Percentiles rank a stretch among this genome's conserved stretches.
Conservation (phyloP, 1,140 invertebrate species). For the Calycopis cecrops region DNA sequence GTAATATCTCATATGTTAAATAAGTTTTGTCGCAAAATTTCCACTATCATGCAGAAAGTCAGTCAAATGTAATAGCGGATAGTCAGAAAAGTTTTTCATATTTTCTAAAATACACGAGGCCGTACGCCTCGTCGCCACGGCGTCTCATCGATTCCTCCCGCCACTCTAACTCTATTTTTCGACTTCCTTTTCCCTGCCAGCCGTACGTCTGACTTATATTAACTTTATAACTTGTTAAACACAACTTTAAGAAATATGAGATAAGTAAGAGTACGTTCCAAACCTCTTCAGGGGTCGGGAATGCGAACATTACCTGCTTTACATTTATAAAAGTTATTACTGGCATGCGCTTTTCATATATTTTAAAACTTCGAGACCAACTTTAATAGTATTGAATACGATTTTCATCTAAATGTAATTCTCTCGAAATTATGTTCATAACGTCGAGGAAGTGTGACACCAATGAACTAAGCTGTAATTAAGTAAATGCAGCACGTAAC, state of each 20-base stretch:
- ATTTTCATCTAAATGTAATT: conserved; percentile 9
- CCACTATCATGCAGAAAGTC: conserved; percentile 29
- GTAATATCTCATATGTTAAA: conserved; percentile 18
- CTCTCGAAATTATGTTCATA: conserved; percentile 6
- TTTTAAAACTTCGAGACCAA: conserved; percentile 12
- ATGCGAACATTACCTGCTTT: conserved; percentile 24
- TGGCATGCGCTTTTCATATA: conserved; percentile 15
- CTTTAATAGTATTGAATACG: background rate
- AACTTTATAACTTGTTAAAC: conserved; percentile 60
- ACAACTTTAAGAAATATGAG: conserved; percentile 58
- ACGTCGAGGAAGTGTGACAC: conserved; percentile 50
- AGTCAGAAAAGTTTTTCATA: conserved; percentile 31
- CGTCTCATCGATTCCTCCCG: conserved; percentile 42
- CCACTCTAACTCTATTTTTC: conserved; percentile 50
- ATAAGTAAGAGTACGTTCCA: conserved; percentile 25
- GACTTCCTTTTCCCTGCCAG: conserved; percentile 45
- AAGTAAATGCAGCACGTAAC: conserved; percentile 70
- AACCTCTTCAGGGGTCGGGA: conserved; percentile 22
- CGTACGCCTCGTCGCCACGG: conserved; percentile 29
- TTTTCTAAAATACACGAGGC: conserved; percentile 36
- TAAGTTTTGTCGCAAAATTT: conserved; percentile 21
- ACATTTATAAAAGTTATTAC: conserved; percentile 23
- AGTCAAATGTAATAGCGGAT: conserved; percentile 28
- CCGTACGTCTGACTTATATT: conserved; percentile 47
- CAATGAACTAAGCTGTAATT: conserved; percentile 65